A percentile compares a stretch with the other conserved stretches of the same genome.
These are phyloP conservation scores for Anas platyrhynchos DNA, from an alignment of 2,113 vertebrate genomes.

Conservation along the genomic window DNA sequence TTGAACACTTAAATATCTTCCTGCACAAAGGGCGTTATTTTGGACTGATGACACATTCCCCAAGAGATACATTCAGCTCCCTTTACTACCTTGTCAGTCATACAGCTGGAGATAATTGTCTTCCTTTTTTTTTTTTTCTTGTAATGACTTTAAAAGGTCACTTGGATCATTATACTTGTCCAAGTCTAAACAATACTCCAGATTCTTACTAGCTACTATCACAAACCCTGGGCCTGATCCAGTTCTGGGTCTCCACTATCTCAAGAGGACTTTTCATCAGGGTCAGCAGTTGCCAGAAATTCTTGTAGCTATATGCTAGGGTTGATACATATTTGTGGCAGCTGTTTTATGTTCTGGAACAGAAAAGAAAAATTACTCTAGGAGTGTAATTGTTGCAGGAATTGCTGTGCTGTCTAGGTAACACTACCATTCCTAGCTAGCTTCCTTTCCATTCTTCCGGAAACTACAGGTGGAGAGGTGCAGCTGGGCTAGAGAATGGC, in stretches of 20 bases:
- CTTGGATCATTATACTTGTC: background rate
- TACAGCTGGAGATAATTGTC: background rate
- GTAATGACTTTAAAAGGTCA: background rate
- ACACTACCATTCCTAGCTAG: accelerated
- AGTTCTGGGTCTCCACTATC: background rate
- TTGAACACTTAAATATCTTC: background rate
- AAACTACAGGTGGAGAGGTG: background rate
- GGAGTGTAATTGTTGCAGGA: background rate
- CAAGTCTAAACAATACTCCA: background rate
- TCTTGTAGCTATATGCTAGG: background rate
- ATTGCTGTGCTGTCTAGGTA: background rate
- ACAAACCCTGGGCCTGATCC: background rate
- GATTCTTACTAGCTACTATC: background rate
- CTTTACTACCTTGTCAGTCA: background rate
- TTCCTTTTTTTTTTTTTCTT: background rate
- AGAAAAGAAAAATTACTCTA: background rate
- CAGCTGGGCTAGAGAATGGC: background rate
- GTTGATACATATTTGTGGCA: background rate
- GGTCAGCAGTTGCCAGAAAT: background rate
- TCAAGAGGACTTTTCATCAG: background rate
- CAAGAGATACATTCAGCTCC: background rate
- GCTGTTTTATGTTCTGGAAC: background rate
- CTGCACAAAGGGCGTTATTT: background rate
- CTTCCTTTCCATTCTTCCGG: background rate
- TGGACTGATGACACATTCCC: background rate